Conservation (phyloP, 2,113 vertebrate species). For the Ascaphus truei region DNA sequence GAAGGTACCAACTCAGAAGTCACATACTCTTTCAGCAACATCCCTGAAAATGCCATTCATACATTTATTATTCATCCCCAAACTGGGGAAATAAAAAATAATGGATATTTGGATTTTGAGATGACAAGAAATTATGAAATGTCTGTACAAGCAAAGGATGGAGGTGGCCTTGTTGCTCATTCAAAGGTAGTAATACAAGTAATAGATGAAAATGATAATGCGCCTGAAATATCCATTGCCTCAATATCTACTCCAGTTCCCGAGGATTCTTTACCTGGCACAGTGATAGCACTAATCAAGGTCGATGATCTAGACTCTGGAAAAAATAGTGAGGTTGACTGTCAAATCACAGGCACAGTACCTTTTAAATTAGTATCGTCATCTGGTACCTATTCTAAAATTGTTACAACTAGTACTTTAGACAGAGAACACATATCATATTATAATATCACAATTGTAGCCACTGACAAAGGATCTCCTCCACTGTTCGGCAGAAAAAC, state of each 20-base stretch:
- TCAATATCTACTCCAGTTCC: conserved; percentile 41
- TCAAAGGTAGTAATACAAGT: too few species aligned
- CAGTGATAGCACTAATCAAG: conserved; percentile 59
- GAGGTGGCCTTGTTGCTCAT: conserved; percentile 47
- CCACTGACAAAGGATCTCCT: too few species aligned
- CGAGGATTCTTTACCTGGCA: conserved; percentile 54
- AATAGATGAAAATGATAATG: conserved; percentile 62
- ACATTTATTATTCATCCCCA: conserved; percentile 52
- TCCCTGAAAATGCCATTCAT: too few species aligned
- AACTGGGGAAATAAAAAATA: conserved; percentile 53
- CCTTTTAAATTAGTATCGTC: conserved; percentile 43
- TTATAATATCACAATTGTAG: conserved; percentile 51
- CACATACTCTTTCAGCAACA: conserved; percentile 40
- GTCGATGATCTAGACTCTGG: conserved; percentile 60
- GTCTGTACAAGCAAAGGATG: conserved; percentile 58
- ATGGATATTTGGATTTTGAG: conserved; percentile 58
- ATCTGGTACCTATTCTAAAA: conserved; percentile 46
- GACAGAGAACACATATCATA: conserved; percentile 54
- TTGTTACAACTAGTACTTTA: conserved; percentile 35
- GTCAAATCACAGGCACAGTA: conserved; percentile 38
- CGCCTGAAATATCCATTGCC: conserved; percentile 52
- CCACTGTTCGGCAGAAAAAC: too few species aligned
- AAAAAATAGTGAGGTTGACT: conserved; percentile 60
- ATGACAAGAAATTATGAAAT: conserved; percentile 48
- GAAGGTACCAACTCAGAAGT: conserved; percentile 45